These are phyloP conservation scores for Drosophila dunni DNA, from an alignment of 1,140 invertebrate species.

Conservation along the genomic window DNA sequence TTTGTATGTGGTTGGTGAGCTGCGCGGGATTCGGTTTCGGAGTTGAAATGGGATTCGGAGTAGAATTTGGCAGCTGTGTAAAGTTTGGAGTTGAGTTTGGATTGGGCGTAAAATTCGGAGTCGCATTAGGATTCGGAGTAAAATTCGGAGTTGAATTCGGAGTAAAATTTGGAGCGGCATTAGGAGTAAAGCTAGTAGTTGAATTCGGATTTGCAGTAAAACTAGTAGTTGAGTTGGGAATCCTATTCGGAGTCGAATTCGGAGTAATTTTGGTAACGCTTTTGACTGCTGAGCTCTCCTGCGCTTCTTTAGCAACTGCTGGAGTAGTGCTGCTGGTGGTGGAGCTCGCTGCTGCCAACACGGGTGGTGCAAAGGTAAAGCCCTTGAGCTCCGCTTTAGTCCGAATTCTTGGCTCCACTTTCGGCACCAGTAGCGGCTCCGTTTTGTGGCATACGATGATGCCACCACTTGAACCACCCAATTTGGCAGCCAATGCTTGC, in stretches of 20 bases:
- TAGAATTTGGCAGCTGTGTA: conserved; percentile 10
- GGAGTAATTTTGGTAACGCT: not conserved
- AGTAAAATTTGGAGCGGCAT: not conserved
- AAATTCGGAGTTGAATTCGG: conserved; percentile 10
- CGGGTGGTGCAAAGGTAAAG: conserved; percentile 79
- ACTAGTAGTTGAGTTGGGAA: conserved; percentile 7
- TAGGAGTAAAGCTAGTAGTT: conserved; percentile 7
- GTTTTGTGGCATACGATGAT: conserved; percentile 26
- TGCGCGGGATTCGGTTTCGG: conserved; percentile 22
- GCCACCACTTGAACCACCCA: not conserved
- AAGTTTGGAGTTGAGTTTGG: conserved; percentile 8
- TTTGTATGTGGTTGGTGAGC: conserved; percentile 64
- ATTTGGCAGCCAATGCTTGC: conserved; percentile 53
- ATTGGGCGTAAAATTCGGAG: not conserved
- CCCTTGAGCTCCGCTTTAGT: conserved; percentile 94
- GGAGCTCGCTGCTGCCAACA: conserved; percentile 45
- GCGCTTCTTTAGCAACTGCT: not conserved
- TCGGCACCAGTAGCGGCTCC: conserved; percentile 38
- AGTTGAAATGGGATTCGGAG: not conserved
- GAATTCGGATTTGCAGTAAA: not conserved
- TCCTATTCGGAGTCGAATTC: not conserved
- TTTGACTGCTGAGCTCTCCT: not conserved
- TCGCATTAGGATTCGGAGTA: not conserved
- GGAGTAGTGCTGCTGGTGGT: conserved; percentile 43
- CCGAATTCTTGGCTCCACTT: conserved; percentile 89